Evolutionary conservation across 2,113 vertebrate genomes (phyloP), one percentile per base, ranked within the genome.

Genomic region (Cygnus buccinator): DNA sequence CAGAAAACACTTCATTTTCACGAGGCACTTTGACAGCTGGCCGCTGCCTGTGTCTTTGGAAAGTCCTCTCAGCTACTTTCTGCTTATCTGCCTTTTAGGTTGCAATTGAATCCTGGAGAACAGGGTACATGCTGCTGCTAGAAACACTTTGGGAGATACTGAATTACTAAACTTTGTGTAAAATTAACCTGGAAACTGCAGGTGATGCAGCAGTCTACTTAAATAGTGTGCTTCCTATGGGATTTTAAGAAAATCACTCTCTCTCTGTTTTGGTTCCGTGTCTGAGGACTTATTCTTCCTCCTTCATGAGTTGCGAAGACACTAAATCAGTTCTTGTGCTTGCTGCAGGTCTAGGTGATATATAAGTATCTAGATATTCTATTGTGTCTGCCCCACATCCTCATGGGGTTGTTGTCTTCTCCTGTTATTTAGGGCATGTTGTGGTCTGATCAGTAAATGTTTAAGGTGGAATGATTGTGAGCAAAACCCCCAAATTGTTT

Each of bases 121-220:
- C 15, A 77, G 59, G 29, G 13, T 48, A 12, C 13, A 29, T 0
- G 2, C n/a, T 75, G 61, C 68, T 91, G 79, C 68, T 86, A 29
- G 46, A 83, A 70, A 41, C 41, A 33, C 31, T 62, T 46, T 67
- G 44, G n/a, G 67, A 94, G n/a, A 50, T 90, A 41, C 79, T 88
- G 46, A 80, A 80, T 55, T 90, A 44, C 14, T 71, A 70, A 77
- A 58, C 37, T 86, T 76, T 17, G 43, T 87, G 71, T 71, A 75
- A 87, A 97, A 84, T 63, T 67, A 67, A 57, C n/a, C 76, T 82
- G 89, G 52, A 65, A 93, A 84, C 23, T 13, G 41, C 41, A 87
- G 52, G 46, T 86, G 79, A 74, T 77, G 55, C 41, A 71, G 83
- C 37, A 76, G 41, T 58, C 62, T 83, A 29, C 66, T 83, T 82